Percentiles rank a stretch among this genome's conserved stretches.
These are phyloP conservation scores for Erythrocercus mccallii DNA, from an alignment of 2,113 vertebrate genomes.

Conservation along the genomic window DNA sequence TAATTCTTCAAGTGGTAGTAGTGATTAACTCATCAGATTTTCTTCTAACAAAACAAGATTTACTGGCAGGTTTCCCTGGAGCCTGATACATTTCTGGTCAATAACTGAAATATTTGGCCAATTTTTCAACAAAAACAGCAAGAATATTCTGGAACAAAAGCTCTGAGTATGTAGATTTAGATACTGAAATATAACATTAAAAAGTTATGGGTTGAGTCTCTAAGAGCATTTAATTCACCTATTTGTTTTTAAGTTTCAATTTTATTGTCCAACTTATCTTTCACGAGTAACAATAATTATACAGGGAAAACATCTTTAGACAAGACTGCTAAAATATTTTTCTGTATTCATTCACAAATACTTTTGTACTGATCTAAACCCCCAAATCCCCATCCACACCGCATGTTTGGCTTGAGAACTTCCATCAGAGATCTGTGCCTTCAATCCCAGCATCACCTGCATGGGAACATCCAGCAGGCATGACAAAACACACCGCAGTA, in stretches of 20 bases:
- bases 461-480: neutral
- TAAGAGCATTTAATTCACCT: neutral
- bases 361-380: neutral
- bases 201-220: neutral
- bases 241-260: neutral
- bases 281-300: neutral
- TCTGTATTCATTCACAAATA: neutral
- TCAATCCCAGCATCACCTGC: neutral
- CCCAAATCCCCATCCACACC: neutral
- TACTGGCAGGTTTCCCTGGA: neutral
- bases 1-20: neutral
- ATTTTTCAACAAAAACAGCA: neutral
- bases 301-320: neutral
- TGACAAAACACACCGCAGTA: rapidly evolving
- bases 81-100: neutral
- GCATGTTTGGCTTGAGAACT: neutral
- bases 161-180: neutral
- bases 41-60: neutral
- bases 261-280: neutral
- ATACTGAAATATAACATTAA: neutral
- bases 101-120: neutral
- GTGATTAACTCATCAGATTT: neutral
- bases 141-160: neutral
- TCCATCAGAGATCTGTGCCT: neutral
- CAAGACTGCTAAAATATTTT: neutral